A percentile compares a stretch with the other conserved stretches of the same genome.
phyloP scores from a whole-genome alignment of 2,888 invertebrate genomes.

The Yponomeuta cagnagella region DNA sequence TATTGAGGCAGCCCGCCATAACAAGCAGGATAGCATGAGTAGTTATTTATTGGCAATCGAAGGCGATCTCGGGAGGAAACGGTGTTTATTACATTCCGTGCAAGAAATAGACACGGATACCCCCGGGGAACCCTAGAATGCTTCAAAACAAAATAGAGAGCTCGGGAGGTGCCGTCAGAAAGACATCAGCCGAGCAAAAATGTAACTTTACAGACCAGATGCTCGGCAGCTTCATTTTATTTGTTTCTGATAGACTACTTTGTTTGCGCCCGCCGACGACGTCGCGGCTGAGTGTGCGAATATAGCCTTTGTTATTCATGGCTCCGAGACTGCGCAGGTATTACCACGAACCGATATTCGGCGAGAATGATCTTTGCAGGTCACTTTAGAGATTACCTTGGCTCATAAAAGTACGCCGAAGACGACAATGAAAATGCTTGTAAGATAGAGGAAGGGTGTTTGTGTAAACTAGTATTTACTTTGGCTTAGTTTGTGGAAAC shows the following conservation, averaged over 20 bases:
- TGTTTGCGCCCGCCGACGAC: not conserved
- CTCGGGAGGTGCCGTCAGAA: constrained; percentile 5
- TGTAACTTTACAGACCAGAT: constrained; percentile 9
- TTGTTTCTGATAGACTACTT: constrained; percentile 14
- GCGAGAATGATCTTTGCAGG: not conserved
- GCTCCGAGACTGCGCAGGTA: not conserved
- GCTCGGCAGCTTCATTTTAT: constrained; percentile 10
- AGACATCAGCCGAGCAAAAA: constrained; percentile 12
- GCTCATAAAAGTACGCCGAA: not conserved
- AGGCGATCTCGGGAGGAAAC: not conserved
- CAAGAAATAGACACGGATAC: not conserved
- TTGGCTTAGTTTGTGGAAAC: too few species aligned
- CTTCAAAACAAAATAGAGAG: constrained; percentile 8
- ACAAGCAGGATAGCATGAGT: not conserved
- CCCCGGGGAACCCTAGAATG: constrained; percentile 8
- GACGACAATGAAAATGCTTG: not conserved
- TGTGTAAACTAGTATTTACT: too few species aligned
- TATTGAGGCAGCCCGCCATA: not conserved
- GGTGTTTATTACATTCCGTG: constrained; percentile 6
- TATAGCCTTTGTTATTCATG: not conserved
- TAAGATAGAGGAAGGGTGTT: not conserved
- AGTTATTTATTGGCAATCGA: not conserved
- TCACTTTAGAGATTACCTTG: not conserved
- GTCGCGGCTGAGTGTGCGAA: not conserved
- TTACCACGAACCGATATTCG: not conserved